Base-by-base conservation (phyloP, 2,113 vertebrate genomes). In the Phalacrocorax carbo region DNA sequence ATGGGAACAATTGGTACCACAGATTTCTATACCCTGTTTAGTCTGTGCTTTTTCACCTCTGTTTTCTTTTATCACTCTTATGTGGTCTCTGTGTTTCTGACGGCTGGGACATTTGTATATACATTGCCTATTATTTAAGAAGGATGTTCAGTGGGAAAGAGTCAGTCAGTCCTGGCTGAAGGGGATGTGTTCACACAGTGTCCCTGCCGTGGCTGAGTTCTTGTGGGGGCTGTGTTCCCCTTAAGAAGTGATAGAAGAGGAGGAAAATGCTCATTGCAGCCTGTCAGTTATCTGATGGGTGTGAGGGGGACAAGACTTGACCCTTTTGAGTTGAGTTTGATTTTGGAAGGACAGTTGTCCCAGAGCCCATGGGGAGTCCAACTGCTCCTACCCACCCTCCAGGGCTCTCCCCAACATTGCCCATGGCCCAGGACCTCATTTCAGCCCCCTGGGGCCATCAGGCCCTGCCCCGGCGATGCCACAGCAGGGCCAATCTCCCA, bases 391-490 rank as follows among this genome's bases (percentile, higher is more conserved):
- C 29, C 9, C 9, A 38, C 1, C 3, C 3, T 9, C 4, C 1
- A 0, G 9, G 10, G 3, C 27, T 16, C 7, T 17, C 14, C 4
- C 4, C 2, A 23, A 38, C 17, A 5, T 27, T 85, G 26, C 6
- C 11, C 12, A 29, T 10, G 8, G 30, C 42, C 27, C 13, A 44
- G 36, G 27, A 57, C 32, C 7, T 8, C 22, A 18, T 30, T 46
- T 66, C 44, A 65, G 16, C 9, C 36, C 36, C 20, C 4, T 15
- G 13, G 30, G 14, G 10, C 51, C 8, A 26, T 42, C 17, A 72
- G 46, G 2, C 14, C 17, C 15, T 48, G n/a, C 12, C 3, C 9
- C 61, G 57, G 42, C 0, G 0, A 38, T 25, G 20, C 14, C 11
- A 3, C 21, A 49, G 77, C 5, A 71, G 38, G 5, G 22, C 15